Evolutionary conservation across 2,797 vertebrate genomes (phyloP).

Genomic region (Pangasius djambal): DNA sequence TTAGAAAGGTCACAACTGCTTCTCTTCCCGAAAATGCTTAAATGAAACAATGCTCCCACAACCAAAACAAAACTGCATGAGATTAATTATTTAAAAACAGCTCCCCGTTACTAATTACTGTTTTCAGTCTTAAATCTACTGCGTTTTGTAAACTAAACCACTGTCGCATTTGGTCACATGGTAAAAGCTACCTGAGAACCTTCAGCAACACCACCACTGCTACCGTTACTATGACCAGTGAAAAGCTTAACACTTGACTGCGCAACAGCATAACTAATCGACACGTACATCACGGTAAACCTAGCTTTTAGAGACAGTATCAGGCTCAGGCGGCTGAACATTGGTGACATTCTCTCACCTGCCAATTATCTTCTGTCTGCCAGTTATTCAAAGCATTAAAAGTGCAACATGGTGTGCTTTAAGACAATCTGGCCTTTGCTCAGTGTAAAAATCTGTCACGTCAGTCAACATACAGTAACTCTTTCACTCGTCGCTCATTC

Average conservation of each 20-base stretch:
- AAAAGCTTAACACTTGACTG: background rate
- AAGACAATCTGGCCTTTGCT: background rate
- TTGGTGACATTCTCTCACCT: background rate
- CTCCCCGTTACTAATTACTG: background rate
- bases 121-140: slow-evolving; percentile 9
- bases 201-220: background rate
- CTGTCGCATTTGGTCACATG: background rate
- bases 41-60: slow-evolving; percentile 3
- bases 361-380: background rate
- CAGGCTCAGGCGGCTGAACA: background rate
- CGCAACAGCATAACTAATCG: background rate
- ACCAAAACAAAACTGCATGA: background rate
- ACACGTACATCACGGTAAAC: background rate
- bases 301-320: background rate
- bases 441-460: too few relatives aligned
- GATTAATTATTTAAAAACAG: background rate
- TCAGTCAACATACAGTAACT: too few relatives aligned
- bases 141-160: slow-evolving; percentile 14
- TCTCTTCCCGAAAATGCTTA: background rate
- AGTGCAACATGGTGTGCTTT: background rate
- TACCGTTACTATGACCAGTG: background rate
- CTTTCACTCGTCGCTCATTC: background rate
- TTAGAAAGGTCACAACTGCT: background rate
- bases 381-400: background rate
- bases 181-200: background rate